A percentile compares a stretch with the other conserved stretches of the same genome.
phyloP scores from a whole-genome alignment of 2,888 invertebrate genomes.

The Diadegma fenestrale region DNA sequence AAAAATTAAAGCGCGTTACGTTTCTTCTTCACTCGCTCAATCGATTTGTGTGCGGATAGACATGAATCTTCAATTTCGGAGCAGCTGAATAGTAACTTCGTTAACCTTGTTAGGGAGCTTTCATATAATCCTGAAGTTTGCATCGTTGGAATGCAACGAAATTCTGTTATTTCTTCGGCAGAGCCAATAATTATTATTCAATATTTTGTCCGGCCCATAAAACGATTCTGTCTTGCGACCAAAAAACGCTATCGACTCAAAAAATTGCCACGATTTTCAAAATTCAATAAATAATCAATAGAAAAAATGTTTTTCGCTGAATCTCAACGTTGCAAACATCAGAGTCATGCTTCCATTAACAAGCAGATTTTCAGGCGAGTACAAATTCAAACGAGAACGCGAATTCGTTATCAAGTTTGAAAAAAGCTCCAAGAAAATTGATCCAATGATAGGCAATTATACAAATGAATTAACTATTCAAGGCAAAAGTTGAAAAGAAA shows the following conservation, averaged over 20 bases:
- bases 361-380: constrained; percentile 50
- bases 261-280: too few species aligned
- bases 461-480: not conserved
- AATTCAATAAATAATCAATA: too few species aligned
- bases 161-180: too few species aligned
- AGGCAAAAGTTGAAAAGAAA: not conserved
- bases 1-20: constrained; percentile 35
- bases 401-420: not conserved
- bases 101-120: constrained; percentile 63
- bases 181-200: too few species aligned
- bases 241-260: too few species aligned
- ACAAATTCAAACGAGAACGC: not conserved
- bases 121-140: too few species aligned
- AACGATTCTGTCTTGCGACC: too few species aligned
- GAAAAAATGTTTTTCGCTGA: too few species aligned
- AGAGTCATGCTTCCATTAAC: too few species aligned
- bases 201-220: too few species aligned
- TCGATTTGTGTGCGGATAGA: not conserved
- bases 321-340: too few species aligned
- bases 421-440: not conserved
- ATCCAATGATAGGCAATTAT: not conserved
- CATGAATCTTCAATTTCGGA: constrained; percentile 33
- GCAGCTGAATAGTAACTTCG: constrained; percentile 48
- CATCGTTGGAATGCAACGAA: too few species aligned
- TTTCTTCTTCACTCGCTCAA: constrained; percentile 8